These are phyloP conservation scores for Jacana jacana DNA, from an alignment of 2,113 vertebrate species.

Conservation along the genomic window DNA sequence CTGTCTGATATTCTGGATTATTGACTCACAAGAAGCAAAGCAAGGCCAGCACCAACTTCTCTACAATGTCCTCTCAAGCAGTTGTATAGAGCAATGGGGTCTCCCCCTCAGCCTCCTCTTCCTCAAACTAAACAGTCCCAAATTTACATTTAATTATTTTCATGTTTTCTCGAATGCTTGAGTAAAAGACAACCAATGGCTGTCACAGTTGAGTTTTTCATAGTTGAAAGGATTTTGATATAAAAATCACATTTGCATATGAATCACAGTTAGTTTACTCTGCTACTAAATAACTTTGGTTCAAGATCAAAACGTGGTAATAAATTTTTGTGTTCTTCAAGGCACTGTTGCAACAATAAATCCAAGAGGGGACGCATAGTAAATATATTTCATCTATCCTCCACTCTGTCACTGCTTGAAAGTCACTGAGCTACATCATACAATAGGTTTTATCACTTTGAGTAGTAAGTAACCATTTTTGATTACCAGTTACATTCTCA, in stretches of 20 bases:
- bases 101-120: too few species aligned
- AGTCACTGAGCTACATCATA: not conserved
- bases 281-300: not conserved
- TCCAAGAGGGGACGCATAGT: not conserved
- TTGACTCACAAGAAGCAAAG: not conserved
- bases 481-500: not conserved
- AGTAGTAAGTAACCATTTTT: not conserved
- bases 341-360: not conserved
- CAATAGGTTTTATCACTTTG: not conserved
- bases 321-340: not conserved
- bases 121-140: too few species aligned
- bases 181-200: not conserved
- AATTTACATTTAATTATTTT: not conserved
- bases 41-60: too few species aligned
- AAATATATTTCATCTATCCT: not conserved
- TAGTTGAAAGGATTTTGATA: not conserved
- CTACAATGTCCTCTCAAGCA: too few species aligned
- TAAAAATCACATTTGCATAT: not conserved
- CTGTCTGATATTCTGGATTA: not conserved
- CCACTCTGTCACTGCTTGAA: not conserved
- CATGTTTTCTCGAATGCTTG: not conserved
- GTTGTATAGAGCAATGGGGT: too few species aligned
- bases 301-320: not conserved
- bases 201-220: not conserved
- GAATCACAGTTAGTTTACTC: not conserved